Evolutionary conservation across 2,888 invertebrate species (phyloP).

Genomic region (Zaprionus bogoriensis): DNA sequence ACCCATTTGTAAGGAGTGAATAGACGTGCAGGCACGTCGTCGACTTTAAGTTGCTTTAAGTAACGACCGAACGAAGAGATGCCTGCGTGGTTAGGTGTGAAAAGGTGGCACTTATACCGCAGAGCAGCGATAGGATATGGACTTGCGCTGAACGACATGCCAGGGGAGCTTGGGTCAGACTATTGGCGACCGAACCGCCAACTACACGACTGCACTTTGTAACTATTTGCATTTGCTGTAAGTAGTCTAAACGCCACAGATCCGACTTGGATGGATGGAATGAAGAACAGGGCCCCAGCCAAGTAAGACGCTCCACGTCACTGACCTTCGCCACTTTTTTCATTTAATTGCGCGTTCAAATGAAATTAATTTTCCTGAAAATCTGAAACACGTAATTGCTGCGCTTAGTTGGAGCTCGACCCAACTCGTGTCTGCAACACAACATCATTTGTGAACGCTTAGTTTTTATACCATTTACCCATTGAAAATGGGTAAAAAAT

Average conservation of each 20-base stretch:
- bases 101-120: slow-evolving; percentile 11
- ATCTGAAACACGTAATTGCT: slow-evolving; percentile 56
- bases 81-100: slow-evolving; percentile 51
- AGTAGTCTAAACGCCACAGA: slow-evolving; percentile 63
- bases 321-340: slow-evolving; percentile 50
- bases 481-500: no score
- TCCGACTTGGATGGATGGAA: background rate
- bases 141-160: background rate
- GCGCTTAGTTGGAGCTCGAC: slow-evolving; percentile 34
- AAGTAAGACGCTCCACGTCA: background rate
- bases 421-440: background rate
- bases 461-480: no score
- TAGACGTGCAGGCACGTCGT: no score
- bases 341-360: slow-evolving; percentile 73
- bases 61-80: slow-evolving; percentile 19
- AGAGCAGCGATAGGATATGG: background rate
- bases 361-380: slow-evolving; percentile 68
- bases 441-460: slow-evolving; percentile 33
- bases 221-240: slow-evolving; percentile 68
- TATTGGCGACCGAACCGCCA: slow-evolving; percentile 30
- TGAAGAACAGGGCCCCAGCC: background rate
- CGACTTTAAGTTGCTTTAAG: slow-evolving; percentile 47
- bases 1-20: no score
- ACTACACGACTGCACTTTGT: slow-evolving; percentile 55
- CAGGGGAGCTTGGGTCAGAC: slow-evolving; percentile 2